A percentile compares a stretch with the other conserved stretches of the same genome.
Evolutionary conservation across 2,888 invertebrate species (phyloP).

Genomic region (Ormyrus nitidulus): DNA sequence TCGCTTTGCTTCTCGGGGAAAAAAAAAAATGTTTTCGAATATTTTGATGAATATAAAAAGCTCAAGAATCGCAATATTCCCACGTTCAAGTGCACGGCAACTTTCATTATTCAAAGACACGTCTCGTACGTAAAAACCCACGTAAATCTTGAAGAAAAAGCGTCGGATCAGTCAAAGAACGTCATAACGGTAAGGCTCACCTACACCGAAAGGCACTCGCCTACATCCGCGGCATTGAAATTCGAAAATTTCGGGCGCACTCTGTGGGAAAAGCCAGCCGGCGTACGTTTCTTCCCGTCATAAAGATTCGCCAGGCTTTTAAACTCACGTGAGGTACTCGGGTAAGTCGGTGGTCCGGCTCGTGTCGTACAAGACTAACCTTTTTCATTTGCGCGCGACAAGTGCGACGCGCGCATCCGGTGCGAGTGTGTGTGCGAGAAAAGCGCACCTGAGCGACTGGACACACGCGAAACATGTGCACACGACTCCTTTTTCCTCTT

Average conservation of each 20-base stretch:
- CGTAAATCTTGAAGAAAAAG: too few species aligned
- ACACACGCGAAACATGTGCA: constrained; percentile 18
- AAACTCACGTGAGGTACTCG: not conserved
- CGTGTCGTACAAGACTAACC: constrained; percentile 59
- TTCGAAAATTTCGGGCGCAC: constrained; percentile 11
- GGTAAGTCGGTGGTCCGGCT: constrained; percentile 19
- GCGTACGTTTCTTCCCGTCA: not conserved
- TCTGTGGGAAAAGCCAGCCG: constrained; percentile 15
- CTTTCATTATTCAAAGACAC: too few species aligned
- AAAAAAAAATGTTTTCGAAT: too few species aligned
- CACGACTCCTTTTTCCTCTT: not conserved
- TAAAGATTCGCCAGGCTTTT: constrained; percentile 22
- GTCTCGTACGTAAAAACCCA: too few species aligned
- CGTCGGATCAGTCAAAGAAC: not conserved
- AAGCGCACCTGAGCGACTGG: constrained; percentile 14
- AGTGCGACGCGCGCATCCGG: constrained; percentile 2
- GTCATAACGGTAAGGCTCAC: constrained; percentile 14
- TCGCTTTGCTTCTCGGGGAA: too few species aligned
- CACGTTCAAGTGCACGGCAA: too few species aligned
- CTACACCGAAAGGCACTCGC: constrained; percentile 35
- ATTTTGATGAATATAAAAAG: too few species aligned
- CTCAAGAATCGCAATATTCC: too few species aligned
- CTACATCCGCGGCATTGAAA: constrained; percentile 15
- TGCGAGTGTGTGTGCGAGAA: too few species aligned
- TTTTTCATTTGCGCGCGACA: constrained; percentile 59